phyloP scores from a whole-genome alignment of 2,888 invertebrate species.

The Theristus sp. region DNA sequence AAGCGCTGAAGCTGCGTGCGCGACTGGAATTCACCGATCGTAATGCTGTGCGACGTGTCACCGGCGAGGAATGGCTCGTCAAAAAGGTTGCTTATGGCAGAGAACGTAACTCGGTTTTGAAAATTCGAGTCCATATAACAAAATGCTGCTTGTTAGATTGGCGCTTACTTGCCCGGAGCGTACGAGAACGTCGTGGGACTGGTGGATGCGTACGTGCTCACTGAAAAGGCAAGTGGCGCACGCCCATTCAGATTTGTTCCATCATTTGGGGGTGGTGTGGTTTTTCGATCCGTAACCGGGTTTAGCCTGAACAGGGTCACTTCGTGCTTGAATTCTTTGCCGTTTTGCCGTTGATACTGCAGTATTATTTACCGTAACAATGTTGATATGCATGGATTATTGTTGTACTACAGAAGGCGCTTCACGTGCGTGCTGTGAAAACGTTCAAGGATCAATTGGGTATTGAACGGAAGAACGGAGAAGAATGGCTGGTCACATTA shows the following conservation, averaged over 20 bases:
- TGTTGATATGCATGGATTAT: too few species aligned
- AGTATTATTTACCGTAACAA: too few species aligned
- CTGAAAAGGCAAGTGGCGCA: constrained; percentile 39
- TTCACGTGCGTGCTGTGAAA: constrained; percentile 32
- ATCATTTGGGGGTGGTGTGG: too few species aligned
- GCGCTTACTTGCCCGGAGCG: constrained; percentile 38
- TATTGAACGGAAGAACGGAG: constrained; percentile 34
- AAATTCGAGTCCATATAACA: too few species aligned
- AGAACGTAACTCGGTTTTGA: too few species aligned
- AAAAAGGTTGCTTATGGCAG: constrained; percentile 23
- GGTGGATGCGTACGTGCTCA: constrained; percentile 36
- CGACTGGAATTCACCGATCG: constrained; percentile 33
- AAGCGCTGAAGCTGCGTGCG: constrained; percentile 35
- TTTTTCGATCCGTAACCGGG: too few species aligned
- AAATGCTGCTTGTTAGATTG: constrained; percentile 12
- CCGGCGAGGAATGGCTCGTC: constrained; percentile 38
- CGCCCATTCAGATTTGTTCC: too few species aligned
- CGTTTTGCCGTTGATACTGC: too few species aligned
- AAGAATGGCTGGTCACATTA: constrained; percentile 37
- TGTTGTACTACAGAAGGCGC: constrained; percentile 36
- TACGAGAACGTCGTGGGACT: constrained; percentile 37
- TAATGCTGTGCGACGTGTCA: constrained; percentile 16
- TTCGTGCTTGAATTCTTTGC: too few species aligned
- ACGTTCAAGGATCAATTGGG: constrained; percentile 36
- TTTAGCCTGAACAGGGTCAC: too few species aligned